phyloP scores from a whole-genome alignment of 2,797 vertebrate species.

The Oryzias dopingdopingensis region DNA sequence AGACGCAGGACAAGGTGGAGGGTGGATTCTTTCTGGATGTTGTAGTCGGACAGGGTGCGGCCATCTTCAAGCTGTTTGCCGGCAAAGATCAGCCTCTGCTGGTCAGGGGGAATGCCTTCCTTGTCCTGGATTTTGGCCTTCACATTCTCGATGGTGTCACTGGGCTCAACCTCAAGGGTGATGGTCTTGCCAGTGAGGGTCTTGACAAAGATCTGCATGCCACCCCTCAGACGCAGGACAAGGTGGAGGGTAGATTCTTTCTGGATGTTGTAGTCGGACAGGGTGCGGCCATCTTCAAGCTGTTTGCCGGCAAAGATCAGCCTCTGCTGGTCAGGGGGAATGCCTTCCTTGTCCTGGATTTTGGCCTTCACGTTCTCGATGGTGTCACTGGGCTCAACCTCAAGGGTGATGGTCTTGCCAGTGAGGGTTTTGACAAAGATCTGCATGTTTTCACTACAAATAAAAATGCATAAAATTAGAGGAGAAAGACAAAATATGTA shows the following conservation, averaged over 20 bases:
- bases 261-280: slow-evolving; percentile 49
- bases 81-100: slow-evolving; percentile 40
- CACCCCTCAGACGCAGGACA: slow-evolving; percentile 73
- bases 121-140: slow-evolving; percentile 72
- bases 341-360: slow-evolving; percentile 71
- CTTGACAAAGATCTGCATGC: slow-evolving; percentile 74
- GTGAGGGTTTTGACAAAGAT: slow-evolving; percentile 70
- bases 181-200: slow-evolving; percentile 81
- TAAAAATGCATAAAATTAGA: not conserved
- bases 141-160: slow-evolving; percentile 74
- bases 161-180: slow-evolving; percentile 78
- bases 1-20: slow-evolving; percentile 74
- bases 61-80: slow-evolving; percentile 52
- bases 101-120: slow-evolving; percentile 55
- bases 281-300: slow-evolving; percentile 50
- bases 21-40: slow-evolving; percentile 52
- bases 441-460: not conserved
- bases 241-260: slow-evolving; percentile 50
- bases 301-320: slow-evolving; percentile 44
- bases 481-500: not conserved
- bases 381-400: slow-evolving; percentile 74
- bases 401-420: slow-evolving; percentile 78
- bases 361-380: slow-evolving; percentile 72
- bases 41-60: slow-evolving; percentile 44
- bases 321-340: slow-evolving; percentile 42